Base-by-base conservation (phyloP, 2,113 vertebrate genomes). In the Calidris pygmaea region DNA sequence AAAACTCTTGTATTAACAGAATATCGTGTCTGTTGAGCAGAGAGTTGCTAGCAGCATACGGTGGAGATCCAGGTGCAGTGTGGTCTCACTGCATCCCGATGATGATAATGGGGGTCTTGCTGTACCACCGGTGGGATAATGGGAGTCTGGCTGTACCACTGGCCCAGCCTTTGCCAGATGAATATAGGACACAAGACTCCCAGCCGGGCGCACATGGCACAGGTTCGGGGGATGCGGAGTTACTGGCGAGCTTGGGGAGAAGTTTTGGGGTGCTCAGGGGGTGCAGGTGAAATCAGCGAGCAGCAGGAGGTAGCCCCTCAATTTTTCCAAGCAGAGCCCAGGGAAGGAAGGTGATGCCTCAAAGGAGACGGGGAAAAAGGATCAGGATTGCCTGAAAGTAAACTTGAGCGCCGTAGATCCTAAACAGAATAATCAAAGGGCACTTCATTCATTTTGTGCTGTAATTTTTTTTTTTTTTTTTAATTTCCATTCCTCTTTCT, bases 81-180 rank as follows among this genome's bases (percentile, higher is more conserved):
- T 29, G 35, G 34, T 43, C 45, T 68, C 8, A 1, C 29, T 37
- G 53, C 29, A 30, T 9, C 63, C 29, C 1, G 2, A 4, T 39
- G 21, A 3, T 65, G 35, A 7, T 62, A 43, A 67, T 1, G 0
- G 12, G 41, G 5, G 0, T 30, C 81, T 77, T 0, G 1, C 43
- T 53, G 47, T 75, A 19, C 39, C 0, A 1, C 81, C 53, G n/a
- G 53, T 52, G 50, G 23, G 37, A 6, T 62, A 48, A 62, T 0
- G 1, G 8, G 41, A 5, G 0, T 30, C 81, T 77, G 37, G 37
- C 37, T 39, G 43, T 75, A 22, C 34, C 0, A 1, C 82, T 65
- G 45, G 43, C 48, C 4, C 47, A 65, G 37, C 68, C 62, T 45
- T 32, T 7, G 5, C 50, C 43, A 55, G 45, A 21, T 73, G 67